Evolutionary conservation across 2,797 vertebrate genomes (phyloP).

Genomic region (Gymnocypris eckloni): DNA sequence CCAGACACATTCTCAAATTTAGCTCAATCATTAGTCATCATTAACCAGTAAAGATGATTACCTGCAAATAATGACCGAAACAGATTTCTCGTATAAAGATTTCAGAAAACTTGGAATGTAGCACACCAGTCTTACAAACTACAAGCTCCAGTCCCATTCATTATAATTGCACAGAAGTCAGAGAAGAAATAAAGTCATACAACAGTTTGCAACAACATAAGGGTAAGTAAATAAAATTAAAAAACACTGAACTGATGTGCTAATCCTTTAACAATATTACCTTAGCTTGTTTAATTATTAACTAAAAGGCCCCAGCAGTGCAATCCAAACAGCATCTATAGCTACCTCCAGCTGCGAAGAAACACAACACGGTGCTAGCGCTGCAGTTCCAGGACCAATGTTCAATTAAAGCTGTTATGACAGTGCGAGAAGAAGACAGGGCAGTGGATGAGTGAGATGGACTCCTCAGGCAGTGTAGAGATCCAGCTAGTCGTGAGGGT

Average conservation of each 20-base stretch:
- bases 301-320: neutral
- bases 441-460: slow-evolving; percentile 33
- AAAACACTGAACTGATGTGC: neutral
- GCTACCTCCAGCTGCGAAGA: neutral
- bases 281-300: slow-evolving; percentile 14
- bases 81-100: neutral
- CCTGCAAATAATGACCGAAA: neutral
- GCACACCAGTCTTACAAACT: neutral
- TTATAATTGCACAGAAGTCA: neutral
- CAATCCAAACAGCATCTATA: neutral
- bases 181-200: too few relatives aligned
- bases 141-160: neutral
- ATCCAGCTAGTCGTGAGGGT: slow-evolving; percentile 41
- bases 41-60: neutral
- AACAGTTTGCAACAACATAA: neutral
- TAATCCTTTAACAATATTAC: slow-evolving; percentile 20
- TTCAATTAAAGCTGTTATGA: slow-evolving; percentile 51
- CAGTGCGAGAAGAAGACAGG: slow-evolving; percentile 35
- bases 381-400: slow-evolving; percentile 17
- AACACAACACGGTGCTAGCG: neutral
- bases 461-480: slow-evolving; percentile 43
- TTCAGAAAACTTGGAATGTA: neutral
- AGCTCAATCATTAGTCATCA: neutral
- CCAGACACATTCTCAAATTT: neutral
- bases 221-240: neutral